Base-by-base conservation (phyloP, 1,140 invertebrate genomes). In the Lutraria rhynchaena region DNA sequence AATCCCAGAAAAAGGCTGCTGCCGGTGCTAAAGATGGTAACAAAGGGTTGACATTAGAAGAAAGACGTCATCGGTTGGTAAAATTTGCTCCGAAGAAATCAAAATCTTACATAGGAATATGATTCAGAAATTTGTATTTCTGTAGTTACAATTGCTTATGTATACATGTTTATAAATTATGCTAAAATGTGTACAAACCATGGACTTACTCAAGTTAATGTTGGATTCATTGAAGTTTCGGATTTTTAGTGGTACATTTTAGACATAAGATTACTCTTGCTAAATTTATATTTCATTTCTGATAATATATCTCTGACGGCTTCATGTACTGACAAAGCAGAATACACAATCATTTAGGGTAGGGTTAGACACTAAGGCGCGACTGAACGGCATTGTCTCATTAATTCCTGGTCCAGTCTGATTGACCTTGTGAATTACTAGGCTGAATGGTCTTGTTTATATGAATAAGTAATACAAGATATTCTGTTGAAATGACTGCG, bases 51-150 rank as follows among this genome's bases (percentile, higher is more conserved):
- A 95, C 95, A 29, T 91, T 96, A 35, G 95, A 96, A 90, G 95
- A 96, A 91, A 93, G 96, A 81, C 95, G 96, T 94, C 94, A 96
- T 91, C 95, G 96, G 95, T 96, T 92, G 86, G 86, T 82, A 60
- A 17, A 24, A 60, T 46, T 46, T 46, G 44, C 19, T 46, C 7
- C n/a, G n/a, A n/a, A n/a, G n/a, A n/a, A n/a, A n/a, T n/a, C n/a
- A n/a, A n/a, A n/a, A n/a, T n/a, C 9, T 19, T 46, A 7, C 44
- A 46, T 11, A 46, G 44, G 44, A 11, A 11, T 46, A 46, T 19
- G 7, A 46, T 46, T 11, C 9, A 11, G 44, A 7, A 11, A 7
- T 11, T 11, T 7, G 19, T 46, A 19, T 46, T 19, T 19, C 44
- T 46, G 44, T 46, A 46, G 7, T 46, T 11, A 11, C 44, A 46